phyloP scores from a whole-genome alignment of 2,113 vertebrate species.

The Mormyrus lacerda region DNA sequence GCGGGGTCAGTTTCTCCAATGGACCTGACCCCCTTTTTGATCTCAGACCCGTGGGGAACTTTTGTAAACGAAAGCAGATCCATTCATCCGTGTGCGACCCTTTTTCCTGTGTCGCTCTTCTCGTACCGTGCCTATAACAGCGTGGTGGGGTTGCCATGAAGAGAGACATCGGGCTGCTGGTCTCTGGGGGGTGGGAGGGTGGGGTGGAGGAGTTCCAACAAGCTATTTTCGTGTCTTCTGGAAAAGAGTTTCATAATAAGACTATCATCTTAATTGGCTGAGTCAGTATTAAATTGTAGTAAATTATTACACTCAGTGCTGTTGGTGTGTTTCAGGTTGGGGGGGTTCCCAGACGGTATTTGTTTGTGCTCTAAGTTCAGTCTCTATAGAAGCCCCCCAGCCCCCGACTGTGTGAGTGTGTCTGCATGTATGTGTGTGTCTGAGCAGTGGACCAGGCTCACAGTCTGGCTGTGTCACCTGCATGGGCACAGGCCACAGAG shows the following conservation, averaged over 20 bases:
- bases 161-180: not conserved
- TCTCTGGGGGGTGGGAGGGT: not conserved
- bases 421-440: not conserved
- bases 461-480: not conserved
- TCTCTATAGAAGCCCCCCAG: not conserved
- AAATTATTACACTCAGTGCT: not conserved
- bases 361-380: not conserved
- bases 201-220: not conserved
- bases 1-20: not conserved
- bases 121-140: not conserved
- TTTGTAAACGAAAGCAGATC: not conserved
- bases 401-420: not conserved
- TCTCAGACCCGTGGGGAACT: not conserved
- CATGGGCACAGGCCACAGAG: not conserved
- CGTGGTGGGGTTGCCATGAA: not conserved
- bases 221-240: not conserved
- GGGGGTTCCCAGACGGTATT: not conserved
- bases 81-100: not conserved
- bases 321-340: not conserved
- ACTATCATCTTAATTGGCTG: not conserved
- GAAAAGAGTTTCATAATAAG: not conserved
- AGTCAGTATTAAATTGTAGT: not conserved
- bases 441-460: not conserved
- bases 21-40: not conserved
- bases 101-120: not conserved